These are phyloP conservation scores for Colostygia pectinataria DNA, from an alignment of 2,888 invertebrate genomes.

Conservation along the genomic window DNA sequence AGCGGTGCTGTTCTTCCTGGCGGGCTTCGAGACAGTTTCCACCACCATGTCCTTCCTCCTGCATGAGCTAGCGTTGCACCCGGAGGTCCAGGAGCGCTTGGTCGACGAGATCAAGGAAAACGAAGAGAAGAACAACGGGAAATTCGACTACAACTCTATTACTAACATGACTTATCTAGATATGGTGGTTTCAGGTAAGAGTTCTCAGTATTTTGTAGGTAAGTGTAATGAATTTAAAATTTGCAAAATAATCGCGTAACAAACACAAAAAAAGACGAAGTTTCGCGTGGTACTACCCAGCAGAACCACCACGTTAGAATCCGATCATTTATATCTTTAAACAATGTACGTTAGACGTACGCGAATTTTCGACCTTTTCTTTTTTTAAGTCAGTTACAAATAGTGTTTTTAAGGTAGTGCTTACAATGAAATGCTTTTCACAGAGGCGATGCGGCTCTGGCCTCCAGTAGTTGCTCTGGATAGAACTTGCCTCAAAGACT, in stretches of 20 bases:
- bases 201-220: too few species aligned
- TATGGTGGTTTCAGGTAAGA: constrained; percentile 82
- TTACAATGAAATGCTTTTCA: neutral
- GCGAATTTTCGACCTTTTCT: too few species aligned
- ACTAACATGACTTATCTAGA: constrained; percentile 84
- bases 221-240: too few species aligned
- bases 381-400: too few species aligned
- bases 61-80: constrained; percentile 82
- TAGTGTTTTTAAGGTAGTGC: too few species aligned
- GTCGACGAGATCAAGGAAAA: constrained; percentile 79
- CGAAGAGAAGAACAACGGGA: constrained; percentile 58
- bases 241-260: too few species aligned
- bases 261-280: too few species aligned
- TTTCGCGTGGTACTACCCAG: too few species aligned
- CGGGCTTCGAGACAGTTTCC: constrained; percentile 80
- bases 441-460: constrained; percentile 70
- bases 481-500: constrained; percentile 75
- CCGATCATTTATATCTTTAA: too few species aligned
- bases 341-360: too few species aligned
- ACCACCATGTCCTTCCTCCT: constrained; percentile 74
- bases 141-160: constrained; percentile 76
- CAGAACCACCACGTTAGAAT: too few species aligned
- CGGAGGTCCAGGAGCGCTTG: constrained; percentile 81
- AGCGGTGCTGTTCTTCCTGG: constrained; percentile 80
- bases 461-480: constrained; percentile 70